A percentile compares a stretch with the other conserved stretches of the same genome.
Evolutionary conservation across 1,140 invertebrate species (phyloP).

Genomic region (Pristionchus pacificus): DNA sequence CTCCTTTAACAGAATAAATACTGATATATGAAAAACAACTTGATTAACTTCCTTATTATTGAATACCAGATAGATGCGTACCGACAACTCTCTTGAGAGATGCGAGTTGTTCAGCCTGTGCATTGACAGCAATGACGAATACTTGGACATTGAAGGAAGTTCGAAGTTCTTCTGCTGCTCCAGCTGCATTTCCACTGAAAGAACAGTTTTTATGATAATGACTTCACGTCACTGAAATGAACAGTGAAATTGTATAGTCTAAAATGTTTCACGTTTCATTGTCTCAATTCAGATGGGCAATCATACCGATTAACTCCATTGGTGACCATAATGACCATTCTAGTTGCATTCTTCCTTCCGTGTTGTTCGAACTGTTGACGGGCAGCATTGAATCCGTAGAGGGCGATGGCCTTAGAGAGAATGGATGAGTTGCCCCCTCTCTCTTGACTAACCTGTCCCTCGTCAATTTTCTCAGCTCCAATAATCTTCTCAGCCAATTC

Average conservation of each 20-base stretch:
- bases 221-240: too few species aligned
- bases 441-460: slow-evolving; percentile 27
- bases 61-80: too few species aligned
- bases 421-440: neutral
- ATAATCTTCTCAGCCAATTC: slow-evolving; percentile 51
- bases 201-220: neutral
- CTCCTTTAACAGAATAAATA: too few species aligned
- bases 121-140: slow-evolving; percentile 48
- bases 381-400: slow-evolving; percentile 54
- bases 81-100: slow-evolving; percentile 48
- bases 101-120: slow-evolving; percentile 34
- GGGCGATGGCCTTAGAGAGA: slow-evolving; percentile 40
- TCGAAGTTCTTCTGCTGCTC: slow-evolving; percentile 47
- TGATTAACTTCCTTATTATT: too few species aligned
- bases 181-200: slow-evolving; percentile 53
- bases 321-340: slow-evolving; percentile 51
- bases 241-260: too few species aligned
- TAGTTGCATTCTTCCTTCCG: slow-evolving; percentile 43
- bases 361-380: slow-evolving; percentile 50
- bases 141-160: slow-evolving; percentile 47
- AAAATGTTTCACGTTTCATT: slow-evolving; percentile 16
- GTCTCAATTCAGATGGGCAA: neutral
- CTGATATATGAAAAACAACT: too few species aligned
- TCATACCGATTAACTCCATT: slow-evolving; percentile 52
- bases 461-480: slow-evolving; percentile 37